Base-by-base conservation (phyloP, 2,113 vertebrate genomes). In the Antigone vipio region DNA sequence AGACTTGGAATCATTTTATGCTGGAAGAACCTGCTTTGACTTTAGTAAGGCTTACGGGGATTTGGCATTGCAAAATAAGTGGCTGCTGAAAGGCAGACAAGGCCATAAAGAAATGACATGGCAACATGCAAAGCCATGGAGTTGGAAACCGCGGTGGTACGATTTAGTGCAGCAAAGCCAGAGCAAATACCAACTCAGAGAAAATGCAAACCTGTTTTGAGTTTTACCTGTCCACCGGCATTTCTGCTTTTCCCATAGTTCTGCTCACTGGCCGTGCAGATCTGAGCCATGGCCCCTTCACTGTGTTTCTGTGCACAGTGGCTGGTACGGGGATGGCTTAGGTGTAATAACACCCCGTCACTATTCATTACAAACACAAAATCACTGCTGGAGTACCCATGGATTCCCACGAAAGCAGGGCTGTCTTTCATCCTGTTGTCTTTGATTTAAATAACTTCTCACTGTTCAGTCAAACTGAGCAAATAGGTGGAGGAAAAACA, bases 271-370 rank as follows among this genome's bases (percentile, higher is more conserved):
- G 42, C 35, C 2, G 0, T 49, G 52, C 26, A 47, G n/a, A 29
- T 76, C 81, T 69, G 68, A 72, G 58, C 34, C 85, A 74, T 0
- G 0, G 53, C 52, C 69, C 23, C 30, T 73, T 35, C 75, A 42
- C 87, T 47, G 6, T 45, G 59, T 5, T 80, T 74, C 75, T 81
- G 59, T 84, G 71, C 56, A 20, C 53, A 16, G 62, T 83, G 81
- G 35, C 68, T 83, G 55, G 72, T 63, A 87, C 63, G 44, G 32
- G 66, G 64, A 85, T 30, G 60, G 60, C n/a, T 93, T 95, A 81
- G 69, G 84, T 95, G 91, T 81, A 92, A 94, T 83, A 92, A 95
- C 92, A 93, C 20, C n/a, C 50, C 5, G 5, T 87, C 93, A 81
- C 56, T 84, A 67, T 52, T 84, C 80, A 87, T 91, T 87, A 81